These are phyloP conservation scores for Leptinotarsa undecemlineata DNA, from an alignment of 1,140 invertebrate species.

Conservation along the genomic window DNA sequence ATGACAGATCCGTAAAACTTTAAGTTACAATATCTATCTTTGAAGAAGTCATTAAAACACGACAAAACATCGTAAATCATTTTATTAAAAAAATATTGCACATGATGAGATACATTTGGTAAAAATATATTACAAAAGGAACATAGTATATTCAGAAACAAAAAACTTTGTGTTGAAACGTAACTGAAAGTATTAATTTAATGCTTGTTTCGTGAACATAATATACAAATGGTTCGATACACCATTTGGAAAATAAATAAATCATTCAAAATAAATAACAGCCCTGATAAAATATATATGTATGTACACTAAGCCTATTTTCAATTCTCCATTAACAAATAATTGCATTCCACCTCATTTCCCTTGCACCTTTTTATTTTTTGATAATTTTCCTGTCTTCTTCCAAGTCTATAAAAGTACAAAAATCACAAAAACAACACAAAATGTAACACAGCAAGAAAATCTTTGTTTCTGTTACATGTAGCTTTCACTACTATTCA, in stretches of 20 bases:
- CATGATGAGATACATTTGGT: slow-evolving; percentile 17
- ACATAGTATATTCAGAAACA: slow-evolving; percentile 13
- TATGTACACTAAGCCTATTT: background rate
- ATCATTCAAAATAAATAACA: slow-evolving; percentile 21
- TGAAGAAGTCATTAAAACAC: background rate
- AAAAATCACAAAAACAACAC: background rate
- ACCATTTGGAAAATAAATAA: slow-evolving; percentile 9
- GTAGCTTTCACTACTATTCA: too few species aligned
- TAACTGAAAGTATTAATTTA: too few species aligned
- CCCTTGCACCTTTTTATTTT: slow-evolving; percentile 6
- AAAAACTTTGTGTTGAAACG: slow-evolving; percentile 2
- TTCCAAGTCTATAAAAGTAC: background rate
- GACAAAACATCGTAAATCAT: background rate
- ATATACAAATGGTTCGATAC: too few species aligned
- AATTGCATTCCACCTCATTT: background rate
- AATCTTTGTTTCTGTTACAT: too few species aligned
- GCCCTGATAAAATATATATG: slow-evolving; percentile 5
- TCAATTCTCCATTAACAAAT: background rate
- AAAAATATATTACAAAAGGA: slow-evolving; percentile 21
- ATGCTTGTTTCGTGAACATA: too few species aligned
- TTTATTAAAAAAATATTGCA: slow-evolving; percentile 24
- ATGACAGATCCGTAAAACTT: too few species aligned
- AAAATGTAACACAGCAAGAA: too few species aligned
- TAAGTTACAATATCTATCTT: too few species aligned
- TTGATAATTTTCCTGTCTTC: background rate